Evolutionary conservation across 2,888 invertebrate species (phyloP).

Genomic region (Agonopterix heracliana): DNA sequence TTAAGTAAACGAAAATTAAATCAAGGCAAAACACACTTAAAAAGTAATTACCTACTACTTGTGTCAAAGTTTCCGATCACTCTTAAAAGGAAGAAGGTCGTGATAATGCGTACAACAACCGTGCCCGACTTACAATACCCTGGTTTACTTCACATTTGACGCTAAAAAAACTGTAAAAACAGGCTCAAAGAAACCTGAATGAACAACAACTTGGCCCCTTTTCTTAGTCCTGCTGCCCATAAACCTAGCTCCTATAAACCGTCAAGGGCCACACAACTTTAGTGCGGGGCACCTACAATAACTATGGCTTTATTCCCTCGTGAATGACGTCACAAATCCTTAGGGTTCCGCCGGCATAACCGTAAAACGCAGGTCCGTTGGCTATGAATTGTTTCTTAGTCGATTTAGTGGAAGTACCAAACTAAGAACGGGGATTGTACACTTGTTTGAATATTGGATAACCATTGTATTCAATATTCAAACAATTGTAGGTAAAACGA

Average conservation of each 20-base stretch:
- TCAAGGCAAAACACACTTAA: too few relatives aligned
- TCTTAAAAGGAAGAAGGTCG: too few relatives aligned
- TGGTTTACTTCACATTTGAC: too few relatives aligned
- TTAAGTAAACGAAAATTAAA: too few relatives aligned
- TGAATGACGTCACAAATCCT: conserved; percentile 37
- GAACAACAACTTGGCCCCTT: too few relatives aligned
- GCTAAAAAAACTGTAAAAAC: too few relatives aligned
- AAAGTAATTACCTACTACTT: too few relatives aligned
- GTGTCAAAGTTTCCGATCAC: too few relatives aligned
- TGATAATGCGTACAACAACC: too few relatives aligned
- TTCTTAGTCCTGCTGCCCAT: too few relatives aligned
- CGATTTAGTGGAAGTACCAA: conserved; percentile 18
- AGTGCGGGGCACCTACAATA: conserved; percentile 23
- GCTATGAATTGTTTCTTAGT: conserved; percentile 24
- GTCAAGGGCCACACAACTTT: conserved; percentile 19
- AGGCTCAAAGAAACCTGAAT: too few relatives aligned
- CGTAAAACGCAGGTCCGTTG: conserved; percentile 29
- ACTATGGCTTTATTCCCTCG: conserved; percentile 21
- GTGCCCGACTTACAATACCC: too few relatives aligned
- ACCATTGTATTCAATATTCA: not conserved
- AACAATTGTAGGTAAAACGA: not conserved
- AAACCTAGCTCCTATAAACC: conserved; percentile 16
- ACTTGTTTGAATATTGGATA: not conserved
- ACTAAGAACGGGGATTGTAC: not conserved
- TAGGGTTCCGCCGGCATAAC: conserved; percentile 19